Evolutionary conservation across 2,888 invertebrate genomes (phyloP), one percentile per base, ranked within the genome.

Genomic region (Diplazon laetatorius): DNA sequence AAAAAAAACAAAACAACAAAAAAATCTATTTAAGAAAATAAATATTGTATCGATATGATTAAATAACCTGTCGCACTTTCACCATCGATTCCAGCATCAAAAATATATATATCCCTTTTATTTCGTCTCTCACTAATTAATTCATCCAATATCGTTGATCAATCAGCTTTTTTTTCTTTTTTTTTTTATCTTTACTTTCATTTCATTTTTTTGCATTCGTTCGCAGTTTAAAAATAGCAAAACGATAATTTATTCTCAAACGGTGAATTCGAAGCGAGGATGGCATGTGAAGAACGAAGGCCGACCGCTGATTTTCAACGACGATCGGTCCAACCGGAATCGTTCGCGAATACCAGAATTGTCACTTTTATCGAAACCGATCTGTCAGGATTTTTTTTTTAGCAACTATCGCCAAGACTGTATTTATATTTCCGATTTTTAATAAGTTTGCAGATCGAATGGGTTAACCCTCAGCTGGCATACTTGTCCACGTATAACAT

Each of bases 261-360:
- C 12, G 9, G 12, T 22, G 50, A 10, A 22, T 50, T 22, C 22
- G 10, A 50, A 25, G 55, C 55, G 9, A 55, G 55, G n/a, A 30
- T 30, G 46, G 68, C 55, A 4, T 30, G n/a, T n/a, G n/a, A n/a
- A n/a, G 22, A 20, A 37, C 46, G 68, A 68, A 57, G 55, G 68
- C 44, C 68, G 55, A 55, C 68, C 57, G 42, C 68, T 68, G 44
- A 68, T 68, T 68, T 25, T 55, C 50, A 52, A 30, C 14, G 37
- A 42, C n/a, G 12, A 16, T 39, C 14, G 22, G 18, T 14, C 25
- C 25, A 25, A 25, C 25, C n/a, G 5, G 10, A 68, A 55, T 46
- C 57, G 68, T 57, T 57, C 30, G 18, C 42, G 44, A 57, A 57
- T 68, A 68, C 30, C 55, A 42, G 68, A 68, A 30, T 57, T 55